Evolutionary conservation across 2,113 vertebrate species (phyloP), one percentile per base, ranked within the genome.

Genomic region (Coryphaenoides rupestris): DNA sequence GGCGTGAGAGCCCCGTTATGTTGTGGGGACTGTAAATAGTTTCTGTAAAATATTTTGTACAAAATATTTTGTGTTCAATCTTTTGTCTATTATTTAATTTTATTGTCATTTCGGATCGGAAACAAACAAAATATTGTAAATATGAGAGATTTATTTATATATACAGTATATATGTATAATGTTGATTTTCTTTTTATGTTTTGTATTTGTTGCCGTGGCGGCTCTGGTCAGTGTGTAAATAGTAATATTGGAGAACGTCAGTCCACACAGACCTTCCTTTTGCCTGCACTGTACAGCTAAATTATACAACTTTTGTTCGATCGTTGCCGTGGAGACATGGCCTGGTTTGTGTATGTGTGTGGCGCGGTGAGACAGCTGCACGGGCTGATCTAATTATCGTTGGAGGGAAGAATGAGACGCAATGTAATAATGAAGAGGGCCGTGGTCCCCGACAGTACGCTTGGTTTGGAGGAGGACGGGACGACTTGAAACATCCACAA

Each of bases 61-160:
- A 75, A 55, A 59, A 45, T 69, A 9, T 23, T 58, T 7, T 21
- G 23, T 75, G 21, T 64, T 19, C n/a, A 19, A 58, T 23, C 68
- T 54, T 22, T 69, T 56, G 77, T 52, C 6, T 63, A 49, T 69
- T 78, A 73, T 77, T n/a, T 72, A 60, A 12, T 47, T 71, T 66
- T 84, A 73, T 85, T 81, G 6, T 40, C 9, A 40, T 40, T 40
- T 10, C 9, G 33, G 33, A 40, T 40, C 33, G 1, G 13, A 40
- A 40, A 40, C 19, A 77, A 79, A 65, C 68, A 78, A 80, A 56
- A 74, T 74, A 53, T 58, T 89, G 77, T 89, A 84, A 60, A 87
- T 81, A 84, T 68, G 6, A 55, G 46, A 76, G 47, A 71, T 77
- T 63, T 84, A 90, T 90, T 90, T 90, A 91, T 90, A 89, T 60